These are phyloP conservation scores for Ernsta delagoae DNA, from an alignment of 2,888 invertebrate species.

Conservation along the genomic window DNA sequence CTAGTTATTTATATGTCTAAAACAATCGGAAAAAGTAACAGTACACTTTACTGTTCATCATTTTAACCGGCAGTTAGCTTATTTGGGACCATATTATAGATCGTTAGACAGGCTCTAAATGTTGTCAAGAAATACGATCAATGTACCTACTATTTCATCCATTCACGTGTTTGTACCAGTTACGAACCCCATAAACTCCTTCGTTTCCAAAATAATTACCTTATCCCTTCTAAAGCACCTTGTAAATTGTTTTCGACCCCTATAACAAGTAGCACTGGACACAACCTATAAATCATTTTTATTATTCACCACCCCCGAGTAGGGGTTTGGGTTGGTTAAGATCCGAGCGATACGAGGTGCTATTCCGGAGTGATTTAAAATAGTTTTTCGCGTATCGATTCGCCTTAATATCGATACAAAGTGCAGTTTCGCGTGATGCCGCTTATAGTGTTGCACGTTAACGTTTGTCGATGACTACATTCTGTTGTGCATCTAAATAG, in stretches of 20 bases:
- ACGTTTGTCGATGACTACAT: constrained; percentile 34
- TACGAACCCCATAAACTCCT: constrained; percentile 18
- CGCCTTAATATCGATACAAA: constrained; percentile 61
- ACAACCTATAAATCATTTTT: constrained; percentile 82
- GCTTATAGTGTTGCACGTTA: constrained; percentile 43
- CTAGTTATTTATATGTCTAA: too few species aligned
- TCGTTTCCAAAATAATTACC: constrained; percentile 52
- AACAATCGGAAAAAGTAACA: too few species aligned
- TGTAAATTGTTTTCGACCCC: constrained; percentile 80
- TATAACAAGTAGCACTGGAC: constrained; percentile 73
- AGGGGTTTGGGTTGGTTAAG: constrained; percentile 62
- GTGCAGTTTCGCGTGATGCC: constrained; percentile 69
- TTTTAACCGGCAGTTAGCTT: too few species aligned
- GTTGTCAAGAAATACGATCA: too few species aligned
- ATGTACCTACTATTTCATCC: too few species aligned
- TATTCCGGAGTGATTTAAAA: constrained; percentile 68
- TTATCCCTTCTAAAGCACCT: constrained; percentile 58
- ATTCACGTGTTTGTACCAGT: neutral
- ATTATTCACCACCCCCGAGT: constrained; percentile 62
- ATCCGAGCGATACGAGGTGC: constrained; percentile 49
- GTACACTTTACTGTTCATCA: too few species aligned
- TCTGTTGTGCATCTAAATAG: too few species aligned
- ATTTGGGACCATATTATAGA: too few species aligned
- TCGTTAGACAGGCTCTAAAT: too few species aligned
- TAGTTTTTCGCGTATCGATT: constrained; percentile 52